These are phyloP conservation scores for Piscicola geometra DNA, from an alignment of 2,888 invertebrate genomes.

Conservation along the genomic window DNA sequence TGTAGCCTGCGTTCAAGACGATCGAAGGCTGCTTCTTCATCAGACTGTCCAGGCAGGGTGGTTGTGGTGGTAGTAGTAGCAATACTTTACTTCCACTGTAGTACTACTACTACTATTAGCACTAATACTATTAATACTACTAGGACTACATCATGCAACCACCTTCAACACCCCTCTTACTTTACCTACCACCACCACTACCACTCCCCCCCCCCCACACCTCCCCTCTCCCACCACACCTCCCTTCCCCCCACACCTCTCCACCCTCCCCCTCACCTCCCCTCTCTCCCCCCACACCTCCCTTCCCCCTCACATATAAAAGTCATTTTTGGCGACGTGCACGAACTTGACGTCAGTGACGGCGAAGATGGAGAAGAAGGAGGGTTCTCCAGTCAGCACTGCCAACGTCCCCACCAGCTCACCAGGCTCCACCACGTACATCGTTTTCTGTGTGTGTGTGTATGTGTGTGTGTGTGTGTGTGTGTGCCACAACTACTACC, in stretches of 20 bases:
- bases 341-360: conserved; percentile 79
- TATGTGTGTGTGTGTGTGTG: neutral
- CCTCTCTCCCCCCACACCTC: neutral
- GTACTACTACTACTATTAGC: no score
- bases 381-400: conserved; percentile 91
- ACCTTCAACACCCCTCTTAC: no score
- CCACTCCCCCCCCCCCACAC: no score
- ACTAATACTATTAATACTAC: no score
- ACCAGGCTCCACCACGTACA: conserved; percentile 44
- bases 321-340: conserved; percentile 65
- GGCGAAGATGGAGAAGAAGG: conserved; percentile 87
- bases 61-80: no score
- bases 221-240: neutral
- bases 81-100: no score
- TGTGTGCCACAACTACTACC: no score
- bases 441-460: conserved; percentile 37
- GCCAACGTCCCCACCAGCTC: conserved; percentile 78
- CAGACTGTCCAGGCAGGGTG: no score
- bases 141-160: no score
- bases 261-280: neutral
- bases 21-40: conserved; percentile 82
- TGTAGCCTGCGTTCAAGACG: conserved; percentile 81
- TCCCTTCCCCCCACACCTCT: no score
- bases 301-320: conserved; percentile 49
- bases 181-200: no score